Evolutionary conservation across 2,113 vertebrate genomes (phyloP), one percentile per base, ranked within the genome.

Genomic region (Elgaria multicarinata): DNA sequence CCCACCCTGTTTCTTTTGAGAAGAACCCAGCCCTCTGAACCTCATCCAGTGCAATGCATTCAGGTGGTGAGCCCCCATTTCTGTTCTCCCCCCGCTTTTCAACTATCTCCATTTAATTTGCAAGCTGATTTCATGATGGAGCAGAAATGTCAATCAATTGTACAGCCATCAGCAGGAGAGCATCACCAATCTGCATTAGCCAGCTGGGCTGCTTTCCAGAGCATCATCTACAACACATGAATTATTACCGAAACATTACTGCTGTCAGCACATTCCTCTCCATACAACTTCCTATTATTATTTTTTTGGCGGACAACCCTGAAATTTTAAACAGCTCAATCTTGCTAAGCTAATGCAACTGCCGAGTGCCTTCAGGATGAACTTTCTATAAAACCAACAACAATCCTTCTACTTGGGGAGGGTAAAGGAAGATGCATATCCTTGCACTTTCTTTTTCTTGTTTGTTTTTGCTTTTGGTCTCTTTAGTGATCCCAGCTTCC

Each of bases 211-310:
- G 88, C 10, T 64, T 90, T 96, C 96, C 97, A 97, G 95, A 92
- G 93, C 91, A 88, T 88, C 94, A 50, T 92, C 96, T 90, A 85
- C 93, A 90, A 31, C 86, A 89, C 93, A 87, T 95, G 96, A 97
- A 93, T 97, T 96, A 97, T 95, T 95, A 87, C 92, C 55, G 88
- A 95, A 94, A 91, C 93, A 94, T 90, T 88, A 92, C 95, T 93
- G 94, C 96, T 96, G 96, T 96, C 97, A 96, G 97, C 96, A 96
- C 93, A 96, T 96, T 96, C 94, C 85, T 91, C 92, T 93, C 93
- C 24, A 86, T 76, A 94, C 95, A 95, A 95, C 94, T 95, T 95
- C 92, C 94, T 95, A 92, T 93, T 96, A 93, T 96, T 95, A 92
- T 96, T 95, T 93, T 95, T 95, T 93, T 96, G 95, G 95, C 50